Evolutionary conservation across 2,797 vertebrate genomes (phyloP).

Genomic region (Pseudopleuronectes americanus): DNA sequence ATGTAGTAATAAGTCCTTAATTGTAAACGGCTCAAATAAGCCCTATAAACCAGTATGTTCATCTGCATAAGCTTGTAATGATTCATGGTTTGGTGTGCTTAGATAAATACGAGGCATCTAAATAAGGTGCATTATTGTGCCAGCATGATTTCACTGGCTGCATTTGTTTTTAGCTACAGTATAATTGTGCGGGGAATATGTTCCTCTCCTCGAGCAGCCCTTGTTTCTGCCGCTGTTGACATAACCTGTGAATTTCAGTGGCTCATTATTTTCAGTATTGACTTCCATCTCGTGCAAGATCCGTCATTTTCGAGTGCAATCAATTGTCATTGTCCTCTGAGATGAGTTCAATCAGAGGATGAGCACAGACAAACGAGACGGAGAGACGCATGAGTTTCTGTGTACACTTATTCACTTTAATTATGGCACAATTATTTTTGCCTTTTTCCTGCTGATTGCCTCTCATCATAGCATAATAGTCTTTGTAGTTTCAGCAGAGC

Average conservation of each 20-base stretch:
- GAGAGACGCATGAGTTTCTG: neutral
- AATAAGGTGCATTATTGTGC: slow-evolving; percentile 36
- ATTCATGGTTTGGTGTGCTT: slow-evolving; percentile 51
- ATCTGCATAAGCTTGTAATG: slow-evolving; percentile 68
- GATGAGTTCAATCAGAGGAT: slow-evolving; percentile 42
- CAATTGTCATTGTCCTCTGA: slow-evolving; percentile 31
- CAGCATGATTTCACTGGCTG: slow-evolving; percentile 35
- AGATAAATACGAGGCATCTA: slow-evolving; percentile 40
- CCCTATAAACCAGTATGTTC: slow-evolving; percentile 43
- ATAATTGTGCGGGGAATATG: slow-evolving; percentile 31
- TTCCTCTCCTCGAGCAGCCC: slow-evolving; percentile 15
- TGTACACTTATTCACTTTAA: slow-evolving; percentile 15
- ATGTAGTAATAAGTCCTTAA: slow-evolving; percentile 20
- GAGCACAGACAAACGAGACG: slow-evolving; percentile 37
- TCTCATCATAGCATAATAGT: slow-evolving; percentile 27
- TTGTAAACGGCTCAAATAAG: slow-evolving; percentile 61
- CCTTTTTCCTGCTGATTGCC: slow-evolving; percentile 37
- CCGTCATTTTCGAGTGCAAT: slow-evolving; percentile 41
- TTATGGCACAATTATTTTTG: slow-evolving; percentile 26
- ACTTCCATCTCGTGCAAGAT: slow-evolving; percentile 38
- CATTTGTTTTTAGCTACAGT: slow-evolving; percentile 54
- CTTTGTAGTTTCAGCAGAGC: slow-evolving; percentile 14
- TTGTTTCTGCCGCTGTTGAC: slow-evolving; percentile 40
- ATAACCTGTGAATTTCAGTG: slow-evolving; percentile 32
- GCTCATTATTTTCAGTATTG: slow-evolving; percentile 59